These are phyloP conservation scores for Nothobranchius furzeri DNA, from an alignment of 2,113 vertebrate species.

Conservation along the genomic window DNA sequence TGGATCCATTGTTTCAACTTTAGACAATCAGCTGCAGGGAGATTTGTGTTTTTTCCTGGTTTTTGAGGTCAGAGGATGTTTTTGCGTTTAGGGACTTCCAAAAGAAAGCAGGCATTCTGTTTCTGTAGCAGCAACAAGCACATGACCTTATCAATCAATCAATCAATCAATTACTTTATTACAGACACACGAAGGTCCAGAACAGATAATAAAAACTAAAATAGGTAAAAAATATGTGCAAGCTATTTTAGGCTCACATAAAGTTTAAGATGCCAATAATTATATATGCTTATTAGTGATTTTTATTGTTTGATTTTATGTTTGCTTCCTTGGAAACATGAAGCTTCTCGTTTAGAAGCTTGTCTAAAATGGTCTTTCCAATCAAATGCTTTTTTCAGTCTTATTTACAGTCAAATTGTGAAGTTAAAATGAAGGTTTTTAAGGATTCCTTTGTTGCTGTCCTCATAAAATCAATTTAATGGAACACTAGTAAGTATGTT, in stretches of 20 bases:
- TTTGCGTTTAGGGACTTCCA: slow-evolving; percentile 21
- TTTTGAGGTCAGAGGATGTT: slow-evolving; percentile 31
- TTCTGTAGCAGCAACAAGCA: slow-evolving; percentile 10
- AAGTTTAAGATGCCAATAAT: too few relatives aligned
- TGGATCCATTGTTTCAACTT: slow-evolving; percentile 30
- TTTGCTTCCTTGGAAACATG: too few relatives aligned
- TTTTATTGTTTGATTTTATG: background rate
- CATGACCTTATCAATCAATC: slow-evolving; percentile 21
- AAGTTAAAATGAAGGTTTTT: background rate
- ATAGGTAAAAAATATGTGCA: too few relatives aligned
- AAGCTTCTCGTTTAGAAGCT: background rate
- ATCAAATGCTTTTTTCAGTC: background rate
- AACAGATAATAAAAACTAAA: too few relatives aligned
- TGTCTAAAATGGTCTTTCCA: background rate
- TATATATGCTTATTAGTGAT: background rate
- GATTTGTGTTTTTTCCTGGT: slow-evolving; percentile 30
- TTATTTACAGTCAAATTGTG: background rate
- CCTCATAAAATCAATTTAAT: too few relatives aligned
- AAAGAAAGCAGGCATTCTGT: slow-evolving; percentile 16
- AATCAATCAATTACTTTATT: background rate
- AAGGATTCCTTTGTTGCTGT: background rate
- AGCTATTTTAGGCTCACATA: too few relatives aligned
- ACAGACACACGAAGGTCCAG: too few relatives aligned
- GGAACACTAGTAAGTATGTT: too few relatives aligned
- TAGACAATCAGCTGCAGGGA: slow-evolving; percentile 36